Conservation (phyloP, 1,140 invertebrate genomes). For the Capitella teleta region DNA sequence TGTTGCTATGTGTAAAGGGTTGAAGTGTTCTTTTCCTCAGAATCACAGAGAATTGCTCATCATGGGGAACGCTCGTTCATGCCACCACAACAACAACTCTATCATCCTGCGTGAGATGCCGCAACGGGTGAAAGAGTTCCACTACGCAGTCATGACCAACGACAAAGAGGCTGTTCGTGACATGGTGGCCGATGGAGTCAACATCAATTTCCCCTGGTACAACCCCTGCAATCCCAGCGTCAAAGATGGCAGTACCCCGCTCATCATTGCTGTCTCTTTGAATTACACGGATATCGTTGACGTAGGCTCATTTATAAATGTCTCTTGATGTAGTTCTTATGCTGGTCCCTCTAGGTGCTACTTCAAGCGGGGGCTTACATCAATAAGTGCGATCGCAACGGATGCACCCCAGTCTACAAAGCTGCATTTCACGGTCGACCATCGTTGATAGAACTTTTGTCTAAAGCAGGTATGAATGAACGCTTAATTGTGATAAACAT, state of each 20-base stretch:
- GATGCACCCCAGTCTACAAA: conserved; percentile 37
- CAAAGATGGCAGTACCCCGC: conserved; percentile 38
- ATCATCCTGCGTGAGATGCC: conserved; percentile 33
- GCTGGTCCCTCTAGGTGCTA: conserved; percentile 22
- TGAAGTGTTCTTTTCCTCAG: too few relatives aligned
- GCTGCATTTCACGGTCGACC: conserved; percentile 39
- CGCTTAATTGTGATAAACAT: background rate
- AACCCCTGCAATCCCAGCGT: conserved; percentile 36
- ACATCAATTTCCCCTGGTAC: conserved; percentile 38
- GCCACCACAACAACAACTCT: conserved; percentile 23
- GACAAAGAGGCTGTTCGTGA: conserved; percentile 25
- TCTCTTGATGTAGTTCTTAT: conserved; percentile 2
- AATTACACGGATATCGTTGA: conserved; percentile 38
- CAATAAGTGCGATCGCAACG: conserved; percentile 33
- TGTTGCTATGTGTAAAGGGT: too few relatives aligned
- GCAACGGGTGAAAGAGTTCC: conserved; percentile 30
- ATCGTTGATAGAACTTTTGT: conserved; percentile 30
- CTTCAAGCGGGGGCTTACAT: conserved; percentile 32
- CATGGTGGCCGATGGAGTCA: conserved; percentile 25
- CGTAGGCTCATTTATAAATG: conserved; percentile 16
- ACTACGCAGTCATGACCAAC: conserved; percentile 38
- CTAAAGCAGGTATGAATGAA: conserved; percentile 24
- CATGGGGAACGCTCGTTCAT: conserved; percentile 37
- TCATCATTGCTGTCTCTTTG: conserved; percentile 36
- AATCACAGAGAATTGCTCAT: background rate